Evolutionary conservation across 2,888 invertebrate species (phyloP).

Genomic region (Platycnemis pennipes): DNA sequence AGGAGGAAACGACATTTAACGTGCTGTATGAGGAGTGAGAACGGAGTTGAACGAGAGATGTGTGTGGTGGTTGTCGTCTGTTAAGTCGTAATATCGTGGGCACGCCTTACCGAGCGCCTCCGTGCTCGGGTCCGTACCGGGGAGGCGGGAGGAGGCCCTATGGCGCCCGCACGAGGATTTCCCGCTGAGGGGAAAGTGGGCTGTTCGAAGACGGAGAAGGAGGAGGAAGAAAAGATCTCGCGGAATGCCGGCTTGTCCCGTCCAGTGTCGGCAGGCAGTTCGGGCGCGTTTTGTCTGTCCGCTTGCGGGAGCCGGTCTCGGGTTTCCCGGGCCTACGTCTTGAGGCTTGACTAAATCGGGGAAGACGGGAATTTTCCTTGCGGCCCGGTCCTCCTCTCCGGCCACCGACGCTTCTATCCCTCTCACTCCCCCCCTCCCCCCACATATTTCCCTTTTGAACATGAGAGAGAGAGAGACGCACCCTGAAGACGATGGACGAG

Average conservation of each 20-base stretch:
- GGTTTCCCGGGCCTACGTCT: not conserved
- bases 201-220: not conserved
- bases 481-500: no score
- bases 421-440: not conserved
- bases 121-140: not conserved
- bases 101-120: no score
- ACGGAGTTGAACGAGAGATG: not conserved
- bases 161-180: conserved; percentile 9
- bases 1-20: not conserved
- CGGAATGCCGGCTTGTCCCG: conserved; percentile 9
- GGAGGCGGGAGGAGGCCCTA: not conserved
- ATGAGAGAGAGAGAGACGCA: no score
- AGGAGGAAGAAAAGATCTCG: not conserved
- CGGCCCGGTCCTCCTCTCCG: not conserved
- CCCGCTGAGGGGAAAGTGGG: conserved; percentile 33
- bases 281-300: not conserved
- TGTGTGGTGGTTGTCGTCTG: not conserved
- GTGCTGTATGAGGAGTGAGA: not conserved
- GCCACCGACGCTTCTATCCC: not conserved
- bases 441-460: not conserved
- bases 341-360: conserved; percentile 5
- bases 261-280: not conserved
- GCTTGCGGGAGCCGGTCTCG: not conserved
- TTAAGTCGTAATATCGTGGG: not conserved
- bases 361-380: not conserved